Conservation (phyloP, 2,888 invertebrate genomes). For the Petrophora chlorosata region DNA sequence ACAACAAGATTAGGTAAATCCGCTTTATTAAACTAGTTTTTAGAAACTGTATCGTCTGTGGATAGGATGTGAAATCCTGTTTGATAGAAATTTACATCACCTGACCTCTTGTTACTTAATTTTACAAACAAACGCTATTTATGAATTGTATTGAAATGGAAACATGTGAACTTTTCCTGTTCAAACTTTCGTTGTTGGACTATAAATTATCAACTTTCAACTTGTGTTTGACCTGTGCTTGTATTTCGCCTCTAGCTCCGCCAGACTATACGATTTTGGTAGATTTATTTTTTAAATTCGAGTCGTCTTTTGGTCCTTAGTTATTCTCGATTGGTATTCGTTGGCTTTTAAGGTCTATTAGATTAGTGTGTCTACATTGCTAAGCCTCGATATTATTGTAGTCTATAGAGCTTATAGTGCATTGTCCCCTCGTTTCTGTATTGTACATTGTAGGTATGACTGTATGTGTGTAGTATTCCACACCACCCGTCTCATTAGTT, state of each 20-base stretch:
- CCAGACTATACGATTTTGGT: background rate
- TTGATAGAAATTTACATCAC: slow-evolving; percentile 23
- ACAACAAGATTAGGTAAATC: slow-evolving; percentile 14
- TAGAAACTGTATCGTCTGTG: slow-evolving; percentile 23
- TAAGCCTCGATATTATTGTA: background rate
- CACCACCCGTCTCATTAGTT: slow-evolving; percentile 57
- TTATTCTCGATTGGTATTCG: slow-evolving; percentile 38
- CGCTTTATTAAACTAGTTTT: slow-evolving; percentile 26
- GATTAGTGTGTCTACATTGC: slow-evolving; percentile 58
- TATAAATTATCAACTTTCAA: slow-evolving; percentile 13
- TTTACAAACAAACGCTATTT: slow-evolving; percentile 19
- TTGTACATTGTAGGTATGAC: background rate
- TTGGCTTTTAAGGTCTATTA: slow-evolving; percentile 39
- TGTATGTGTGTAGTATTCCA: slow-evolving; percentile 7
- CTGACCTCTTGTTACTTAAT: slow-evolving; percentile 26
- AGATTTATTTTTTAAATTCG: slow-evolving; percentile 7
- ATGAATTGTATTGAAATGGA: slow-evolving; percentile 32
- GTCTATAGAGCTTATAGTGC: slow-evolving; percentile 1
- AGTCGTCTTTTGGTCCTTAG: slow-evolving; percentile 5
- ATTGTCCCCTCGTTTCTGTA: slow-evolving; percentile 3
- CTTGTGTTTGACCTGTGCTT: slow-evolving; percentile 1
- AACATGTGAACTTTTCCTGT: slow-evolving; percentile 25
- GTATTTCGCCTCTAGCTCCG: background rate
- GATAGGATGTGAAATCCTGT: slow-evolving; percentile 44
- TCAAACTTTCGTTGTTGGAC: slow-evolving; percentile 25